Evolutionary conservation across 2,113 vertebrate species (phyloP), one percentile per base, ranked within the genome.

Genomic region (Solenodon paradoxus): DNA sequence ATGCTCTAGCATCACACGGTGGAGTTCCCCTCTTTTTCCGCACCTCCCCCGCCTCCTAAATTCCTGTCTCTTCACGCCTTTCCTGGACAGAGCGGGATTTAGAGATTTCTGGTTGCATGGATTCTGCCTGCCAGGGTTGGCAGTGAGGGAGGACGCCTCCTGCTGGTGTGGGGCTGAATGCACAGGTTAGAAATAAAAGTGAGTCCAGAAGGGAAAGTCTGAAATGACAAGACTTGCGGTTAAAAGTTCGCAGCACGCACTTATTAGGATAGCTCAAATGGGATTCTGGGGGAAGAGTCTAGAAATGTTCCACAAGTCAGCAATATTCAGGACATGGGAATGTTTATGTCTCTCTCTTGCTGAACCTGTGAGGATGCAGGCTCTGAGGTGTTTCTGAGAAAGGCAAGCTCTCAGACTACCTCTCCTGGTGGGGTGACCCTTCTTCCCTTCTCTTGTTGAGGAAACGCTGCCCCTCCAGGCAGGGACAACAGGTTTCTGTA

Each of bases 321-420:
- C 1, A 2, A 5, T 38, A 16, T 26, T 68, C 64, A 63, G 7
- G 5, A 24, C 49, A 13, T 4, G 17, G 4, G 12, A 6, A 11
- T 77, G 7, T 51, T 40, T 20, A 7, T 0, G 0, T n/a, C 64
- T 57, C 15, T 42, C 45, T 20, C 0, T 42, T 47, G 10, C 12
- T 19, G 26, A 83, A 17, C 12, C 42, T 55, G 5, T 26, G 40
- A 45, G 55, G 20, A 45, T 28, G 10, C 59, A 30, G 6, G 9
- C 16, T 42, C 26, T 4, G 35, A 28, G 47, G 38, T 30, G 4
- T 10, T 78, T 69, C 55, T 55, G 26, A 57, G 20, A 45, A 42
- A 68, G 30, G 5, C 8, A 4, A 32, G 26, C 32, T 69, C n/a
- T 7, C 16, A 1, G 12, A 51, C 24, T 51, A 19, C 45, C 9